Percentiles rank a stretch among this genome's conserved stretches.
phyloP scores from a whole-genome alignment of 2,113 vertebrate genomes.

The Myotis lucifugus region DNA sequence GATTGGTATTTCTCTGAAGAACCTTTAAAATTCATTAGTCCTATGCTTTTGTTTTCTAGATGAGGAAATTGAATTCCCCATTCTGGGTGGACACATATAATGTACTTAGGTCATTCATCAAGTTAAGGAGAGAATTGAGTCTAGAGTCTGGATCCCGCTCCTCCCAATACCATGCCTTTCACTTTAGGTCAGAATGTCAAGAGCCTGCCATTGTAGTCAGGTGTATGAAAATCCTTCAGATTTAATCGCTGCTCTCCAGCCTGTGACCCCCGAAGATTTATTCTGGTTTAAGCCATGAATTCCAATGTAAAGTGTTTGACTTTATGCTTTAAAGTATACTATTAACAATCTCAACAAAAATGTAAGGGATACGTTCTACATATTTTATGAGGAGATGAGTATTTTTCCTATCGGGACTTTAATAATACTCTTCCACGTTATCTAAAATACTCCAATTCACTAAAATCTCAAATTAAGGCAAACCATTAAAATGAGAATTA shows the following conservation, averaged over 20 bases:
- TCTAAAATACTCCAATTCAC: neutral
- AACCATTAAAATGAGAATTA: slow-evolving; percentile 2
- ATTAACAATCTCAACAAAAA: slow-evolving; percentile 37
- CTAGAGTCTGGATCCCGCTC: neutral
- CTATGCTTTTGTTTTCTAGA: neutral
- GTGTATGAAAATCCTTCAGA: neutral
- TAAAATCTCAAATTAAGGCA: slow-evolving; percentile 4
- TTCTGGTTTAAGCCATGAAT: neutral
- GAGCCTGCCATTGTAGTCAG: neutral
- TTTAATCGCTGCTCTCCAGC: neutral
- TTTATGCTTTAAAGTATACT: neutral
- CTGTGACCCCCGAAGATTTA: neutral
- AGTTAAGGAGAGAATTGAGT: neutral
- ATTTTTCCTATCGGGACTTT: neutral
- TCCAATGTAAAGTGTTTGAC: slow-evolving; percentile 22
- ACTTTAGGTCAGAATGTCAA: neutral
- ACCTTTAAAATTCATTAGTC: neutral
- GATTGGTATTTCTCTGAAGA: neutral
- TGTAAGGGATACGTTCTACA: neutral
- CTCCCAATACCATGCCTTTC: neutral
- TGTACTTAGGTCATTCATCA: neutral
- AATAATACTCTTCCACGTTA: neutral
- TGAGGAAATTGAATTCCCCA: neutral
- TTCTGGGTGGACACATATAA: neutral
- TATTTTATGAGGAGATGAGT: neutral